Evolutionary conservation across 2,113 vertebrate genomes (phyloP), one percentile per base, ranked within the genome.

Genomic region (Perca schrenkii): DNA sequence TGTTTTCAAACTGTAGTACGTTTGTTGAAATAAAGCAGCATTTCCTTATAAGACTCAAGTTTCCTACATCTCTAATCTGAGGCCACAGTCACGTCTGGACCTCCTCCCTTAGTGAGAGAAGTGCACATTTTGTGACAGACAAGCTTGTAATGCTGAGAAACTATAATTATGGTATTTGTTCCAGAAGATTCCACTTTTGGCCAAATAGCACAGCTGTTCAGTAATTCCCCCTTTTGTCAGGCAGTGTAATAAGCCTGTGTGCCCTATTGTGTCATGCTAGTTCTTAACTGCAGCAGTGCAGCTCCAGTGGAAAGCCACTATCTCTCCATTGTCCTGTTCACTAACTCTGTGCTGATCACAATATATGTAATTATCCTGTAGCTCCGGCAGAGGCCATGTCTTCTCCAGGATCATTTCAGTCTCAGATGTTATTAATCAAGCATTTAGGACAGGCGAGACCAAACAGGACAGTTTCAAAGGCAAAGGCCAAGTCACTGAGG

Each of bases 391-490:
- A 31, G 74, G 74, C 62, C 68, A 77, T 65, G 91, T 82, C 72
- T 86, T 90, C 78, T 70, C 66, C 66, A 56, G 76, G 65, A 74
- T 88, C 60, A 82, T 84, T 73, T 83, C 36, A 71, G 61, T 73
- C 53, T 57, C 63, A 66, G 16, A 63, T 52, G 47, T 65, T 75
- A 89, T 92, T 85, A 82, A 90, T 94, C 80, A 90, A 83, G 31
- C 40, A 53, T 72, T 74, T 67, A 46, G 78, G 74, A 75, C 80
- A 89, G 74, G 22, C 68, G 31, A 62, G 64, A 60, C 54, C 67
- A 79, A 71, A 68, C 66, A 80, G 36, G 80, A 31, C n/a, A 62
- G 70, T 88, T 84, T 86, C 76, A 62, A 52, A 77, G 84, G 72
- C 79, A 70, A 83, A 86, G 84, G 79, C 47, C 47, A 79, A 43